phyloP scores from a whole-genome alignment of 2,888 invertebrate genomes.

The Lithophane socia region DNA sequence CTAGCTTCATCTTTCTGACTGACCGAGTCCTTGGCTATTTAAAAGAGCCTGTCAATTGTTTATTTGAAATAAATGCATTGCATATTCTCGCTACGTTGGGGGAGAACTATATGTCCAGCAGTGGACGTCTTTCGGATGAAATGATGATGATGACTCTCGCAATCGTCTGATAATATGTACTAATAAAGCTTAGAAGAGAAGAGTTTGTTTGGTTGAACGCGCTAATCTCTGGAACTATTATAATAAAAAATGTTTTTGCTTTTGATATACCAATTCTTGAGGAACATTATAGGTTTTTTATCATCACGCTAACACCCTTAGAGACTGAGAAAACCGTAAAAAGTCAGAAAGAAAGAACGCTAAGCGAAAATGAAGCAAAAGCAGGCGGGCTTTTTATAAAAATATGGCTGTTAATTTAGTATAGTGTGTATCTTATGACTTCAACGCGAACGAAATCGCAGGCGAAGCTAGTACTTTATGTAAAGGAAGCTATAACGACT shows the following conservation, averaged over 20 bases:
- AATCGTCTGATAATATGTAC: not conserved
- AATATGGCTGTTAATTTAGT: too few relatives aligned
- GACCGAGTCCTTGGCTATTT: not conserved
- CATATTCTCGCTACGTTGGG: too few relatives aligned
- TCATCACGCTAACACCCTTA: not conserved
- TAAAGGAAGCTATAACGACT: not conserved
- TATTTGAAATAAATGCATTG: not conserved
- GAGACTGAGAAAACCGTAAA: not conserved
- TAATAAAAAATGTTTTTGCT: not conserved
- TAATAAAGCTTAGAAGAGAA: too few relatives aligned
- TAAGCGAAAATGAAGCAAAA: not conserved
- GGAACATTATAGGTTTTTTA: not conserved
- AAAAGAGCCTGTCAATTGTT: not conserved
- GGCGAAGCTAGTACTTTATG: not conserved
- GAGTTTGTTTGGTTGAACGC: not conserved
- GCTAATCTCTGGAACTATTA: not conserved
- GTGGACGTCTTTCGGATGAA: too few relatives aligned
- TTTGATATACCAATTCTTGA: not conserved
- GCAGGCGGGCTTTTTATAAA: too few relatives aligned
- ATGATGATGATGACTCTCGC: too few relatives aligned
- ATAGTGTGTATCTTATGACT: too few relatives aligned
- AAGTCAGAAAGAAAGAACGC: not conserved
- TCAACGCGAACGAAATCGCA: not conserved
- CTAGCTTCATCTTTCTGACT: not conserved
- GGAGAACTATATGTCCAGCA: too few relatives aligned